Evolutionary conservation across 2,797 vertebrate species (phyloP), one percentile per base, ranked within the genome.

Genomic region (Sebastes vulpes): DNA sequence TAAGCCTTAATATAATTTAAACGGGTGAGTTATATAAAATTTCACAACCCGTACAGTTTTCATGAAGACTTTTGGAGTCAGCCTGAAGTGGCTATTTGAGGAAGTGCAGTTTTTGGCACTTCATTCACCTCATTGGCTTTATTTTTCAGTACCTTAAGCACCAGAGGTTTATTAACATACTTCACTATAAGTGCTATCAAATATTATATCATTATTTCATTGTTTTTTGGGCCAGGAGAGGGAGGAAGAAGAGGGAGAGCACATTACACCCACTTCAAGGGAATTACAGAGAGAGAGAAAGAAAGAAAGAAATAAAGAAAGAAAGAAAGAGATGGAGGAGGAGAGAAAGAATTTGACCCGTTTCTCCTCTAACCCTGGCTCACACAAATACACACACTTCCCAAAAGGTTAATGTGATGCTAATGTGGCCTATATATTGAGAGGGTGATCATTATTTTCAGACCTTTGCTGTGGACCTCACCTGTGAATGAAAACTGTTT

Each of bases 391-490:
- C 32, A 72, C 18, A 70, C 53, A 65, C 61, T 65, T 25, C n/a
- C 25, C 23, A 23, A 88, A 93, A 93, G 88, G 92, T 94, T 89
- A 89, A 94, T 93, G 78, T 57, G 75, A 93, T 94, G 89, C 89
- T 94, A 90, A 93, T 91, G 80, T 86, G 79, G 88, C 75, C 85
- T 85, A 77, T 91, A 83, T 86, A 83, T 86, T 83, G 71, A 87
- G 81, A 83, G 72, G 85, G 73, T 80, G 82, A 89, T 90, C 85
- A 90, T 91, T 86, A 90, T 82, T 87, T 89, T 79, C 75, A 89
- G 84, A 90, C 86, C 81, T 87, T 82, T 84, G 50, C 80, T 12
- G 53, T 75, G 38, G 79, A 66, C 66, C 71, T 83, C 75, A 83
- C 71, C 70, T 64, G 42, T 75, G 63, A 61, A 64, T 29, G 4